Conservation (phyloP, 2,113 vertebrate genomes). For the Chamaea fasciata region DNA sequence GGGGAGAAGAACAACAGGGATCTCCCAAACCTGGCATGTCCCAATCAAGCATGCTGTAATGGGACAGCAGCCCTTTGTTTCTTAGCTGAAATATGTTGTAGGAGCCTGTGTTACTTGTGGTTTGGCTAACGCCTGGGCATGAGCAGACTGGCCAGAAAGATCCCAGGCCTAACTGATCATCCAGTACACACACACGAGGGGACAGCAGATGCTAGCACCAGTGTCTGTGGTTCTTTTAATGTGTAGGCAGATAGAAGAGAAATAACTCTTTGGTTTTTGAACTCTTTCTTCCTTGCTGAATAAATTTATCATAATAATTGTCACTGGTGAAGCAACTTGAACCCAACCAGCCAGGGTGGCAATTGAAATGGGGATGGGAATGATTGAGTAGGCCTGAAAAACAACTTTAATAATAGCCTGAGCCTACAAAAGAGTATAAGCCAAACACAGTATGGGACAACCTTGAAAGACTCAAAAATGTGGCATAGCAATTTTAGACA, state of each 20-base stretch:
- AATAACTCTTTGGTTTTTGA: neutral
- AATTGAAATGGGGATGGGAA: neutral
- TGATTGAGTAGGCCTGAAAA: neutral
- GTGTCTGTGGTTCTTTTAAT: neutral
- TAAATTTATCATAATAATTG: neutral
- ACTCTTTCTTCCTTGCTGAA: neutral
- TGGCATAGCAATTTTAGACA: neutral
- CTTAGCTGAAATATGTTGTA: neutral
- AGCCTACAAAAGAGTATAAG: neutral
- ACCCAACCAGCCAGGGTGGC: neutral
- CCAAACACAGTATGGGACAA: neutral
- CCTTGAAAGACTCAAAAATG: neutral
- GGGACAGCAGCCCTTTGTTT: neutral
- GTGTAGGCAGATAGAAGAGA: neutral
- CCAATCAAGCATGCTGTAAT: neutral
- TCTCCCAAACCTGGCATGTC: neutral
- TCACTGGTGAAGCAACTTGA: neutral
- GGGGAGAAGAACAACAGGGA: neutral
- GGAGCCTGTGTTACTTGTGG: neutral
- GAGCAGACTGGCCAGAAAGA: neutral
- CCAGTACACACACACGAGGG: fast-evolving
- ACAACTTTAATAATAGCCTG: neutral
- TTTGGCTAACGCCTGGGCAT: neutral
- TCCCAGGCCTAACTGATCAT: neutral
- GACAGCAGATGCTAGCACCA: neutral